phyloP scores from a whole-genome alignment of 1,140 invertebrate species.

The Tetragonula clypearis region DNA sequence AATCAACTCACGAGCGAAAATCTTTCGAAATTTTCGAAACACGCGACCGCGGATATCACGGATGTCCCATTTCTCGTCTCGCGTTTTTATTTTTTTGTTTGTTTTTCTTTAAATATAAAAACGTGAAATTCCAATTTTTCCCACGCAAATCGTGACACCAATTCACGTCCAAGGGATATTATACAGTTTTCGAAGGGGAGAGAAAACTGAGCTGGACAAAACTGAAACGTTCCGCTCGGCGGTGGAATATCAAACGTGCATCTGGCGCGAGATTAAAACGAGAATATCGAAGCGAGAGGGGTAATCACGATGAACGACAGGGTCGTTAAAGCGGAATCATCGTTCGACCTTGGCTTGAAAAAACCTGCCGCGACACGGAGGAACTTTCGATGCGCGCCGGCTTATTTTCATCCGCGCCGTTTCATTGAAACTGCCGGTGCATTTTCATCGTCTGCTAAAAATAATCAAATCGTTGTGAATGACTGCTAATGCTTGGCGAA shows the following conservation, averaged over 20 bases:
- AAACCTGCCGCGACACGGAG: slow-evolving; percentile 1
- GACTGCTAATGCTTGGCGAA: not conserved
- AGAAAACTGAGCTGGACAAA: not conserved
- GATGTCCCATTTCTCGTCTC: not conserved
- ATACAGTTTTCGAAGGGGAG: not conserved
- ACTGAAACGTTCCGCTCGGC: not conserved
- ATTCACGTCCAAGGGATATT: not conserved
- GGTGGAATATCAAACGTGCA: not conserved
- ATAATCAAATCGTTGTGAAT: not conserved
- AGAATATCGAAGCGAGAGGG: not conserved
- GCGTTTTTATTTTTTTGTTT: not conserved
- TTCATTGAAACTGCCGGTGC: not conserved
- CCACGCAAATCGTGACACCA: not conserved
- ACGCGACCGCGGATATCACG: not conserved
- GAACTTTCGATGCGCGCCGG: not conserved
- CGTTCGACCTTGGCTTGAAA: slow-evolving; percentile 22
- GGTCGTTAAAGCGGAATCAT: slow-evolving; percentile 24
- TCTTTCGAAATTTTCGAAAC: accelerated
- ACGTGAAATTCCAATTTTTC: not conserved
- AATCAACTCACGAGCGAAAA: too few species aligned
- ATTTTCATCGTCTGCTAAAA: slow-evolving; percentile 1
- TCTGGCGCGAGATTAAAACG: not conserved
- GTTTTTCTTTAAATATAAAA: not conserved
- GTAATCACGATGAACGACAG: slow-evolving; percentile 3
- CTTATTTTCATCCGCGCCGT: not conserved